Evolutionary conservation across 1,140 invertebrate genomes (phyloP).

Genomic region (Camponotus vicinus): DNA sequence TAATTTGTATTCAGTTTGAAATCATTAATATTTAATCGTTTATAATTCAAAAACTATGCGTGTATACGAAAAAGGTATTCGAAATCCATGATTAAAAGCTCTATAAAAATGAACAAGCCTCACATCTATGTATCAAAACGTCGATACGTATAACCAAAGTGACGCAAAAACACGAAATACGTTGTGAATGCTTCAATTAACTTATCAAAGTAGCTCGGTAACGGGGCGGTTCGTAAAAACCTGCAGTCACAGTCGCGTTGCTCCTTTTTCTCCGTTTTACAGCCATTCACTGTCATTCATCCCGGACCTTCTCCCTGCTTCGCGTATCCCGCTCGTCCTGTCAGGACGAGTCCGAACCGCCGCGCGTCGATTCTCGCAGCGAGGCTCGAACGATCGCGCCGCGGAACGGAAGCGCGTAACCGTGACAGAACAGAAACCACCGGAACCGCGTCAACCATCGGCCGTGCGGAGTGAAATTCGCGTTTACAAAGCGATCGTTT

Average conservation of each 20-base stretch:
- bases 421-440: slow-evolving; percentile 66
- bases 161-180: slow-evolving; percentile 24
- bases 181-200: slow-evolving; percentile 48
- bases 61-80: neutral
- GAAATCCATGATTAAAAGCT: neutral
- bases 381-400: slow-evolving; percentile 43
- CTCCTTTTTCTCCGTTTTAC: slow-evolving; percentile 51
- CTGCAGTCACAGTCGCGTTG: neutral
- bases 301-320: neutral
- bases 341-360: slow-evolving; percentile 12
- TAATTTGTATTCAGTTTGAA: neutral
- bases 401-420: slow-evolving; percentile 67
- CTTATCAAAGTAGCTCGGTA: slow-evolving; percentile 46
- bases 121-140: neutral
- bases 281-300: slow-evolving; percentile 7
- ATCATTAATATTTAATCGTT: neutral
- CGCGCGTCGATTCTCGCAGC: slow-evolving; percentile 55
- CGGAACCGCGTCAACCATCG: slow-evolving; percentile 71
- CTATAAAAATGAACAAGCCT: neutral
- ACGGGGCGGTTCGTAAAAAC: slow-evolving; percentile 40
- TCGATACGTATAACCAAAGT: neutral
- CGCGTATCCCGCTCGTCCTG: slow-evolving; percentile 14
- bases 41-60: neutral
- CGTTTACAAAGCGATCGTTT: slow-evolving; percentile 79
- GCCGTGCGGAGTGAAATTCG: slow-evolving; percentile 67